Evolutionary conservation across 2,797 vertebrate species (phyloP).

Genomic region (Notoglanidium macrostoma): DNA sequence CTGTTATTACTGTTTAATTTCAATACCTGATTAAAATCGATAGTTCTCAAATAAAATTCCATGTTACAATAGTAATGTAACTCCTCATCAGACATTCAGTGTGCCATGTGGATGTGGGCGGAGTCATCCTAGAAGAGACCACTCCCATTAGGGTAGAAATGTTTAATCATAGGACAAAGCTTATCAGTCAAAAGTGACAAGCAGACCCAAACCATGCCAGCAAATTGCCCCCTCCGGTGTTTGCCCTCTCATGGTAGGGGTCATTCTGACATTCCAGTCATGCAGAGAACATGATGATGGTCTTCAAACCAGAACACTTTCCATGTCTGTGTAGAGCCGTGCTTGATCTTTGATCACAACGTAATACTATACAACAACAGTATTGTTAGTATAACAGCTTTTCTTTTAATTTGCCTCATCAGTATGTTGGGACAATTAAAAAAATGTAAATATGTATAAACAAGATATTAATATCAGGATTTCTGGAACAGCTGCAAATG

Average conservation of each 20-base stretch:
- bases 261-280: background rate
- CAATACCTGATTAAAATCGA: background rate
- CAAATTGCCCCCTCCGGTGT: background rate
- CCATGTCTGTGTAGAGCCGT: background rate
- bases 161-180: background rate
- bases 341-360: background rate
- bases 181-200: background rate
- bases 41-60: background rate
- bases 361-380: background rate
- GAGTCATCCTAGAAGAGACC: background rate
- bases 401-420: background rate
- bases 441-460: background rate
- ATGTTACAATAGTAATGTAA: background rate
- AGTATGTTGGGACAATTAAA: background rate
- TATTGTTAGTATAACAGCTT: too few species aligned
- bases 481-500: background rate
- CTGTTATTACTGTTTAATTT: background rate
- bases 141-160: background rate
- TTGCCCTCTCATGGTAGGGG: background rate
- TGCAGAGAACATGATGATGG: background rate
- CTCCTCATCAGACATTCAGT: too few species aligned
- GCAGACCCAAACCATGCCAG: background rate
- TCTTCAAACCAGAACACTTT: background rate
- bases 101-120: too few species aligned
- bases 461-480: background rate